These are phyloP conservation scores for Pachycephus smyrnensis DNA, from an alignment of 2,888 invertebrate species.

Conservation along the genomic window DNA sequence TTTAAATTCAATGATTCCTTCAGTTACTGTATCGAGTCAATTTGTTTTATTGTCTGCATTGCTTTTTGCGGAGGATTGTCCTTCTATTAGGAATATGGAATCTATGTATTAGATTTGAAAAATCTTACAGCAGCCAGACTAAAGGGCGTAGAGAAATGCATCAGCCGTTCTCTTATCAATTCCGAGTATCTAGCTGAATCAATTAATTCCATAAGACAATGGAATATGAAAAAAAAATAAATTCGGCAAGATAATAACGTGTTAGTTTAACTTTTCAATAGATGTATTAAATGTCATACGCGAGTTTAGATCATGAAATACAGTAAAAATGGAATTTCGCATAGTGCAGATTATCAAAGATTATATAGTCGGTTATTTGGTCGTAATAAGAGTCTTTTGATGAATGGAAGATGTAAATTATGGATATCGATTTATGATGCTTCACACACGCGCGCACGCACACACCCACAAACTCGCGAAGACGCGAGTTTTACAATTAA, in stretches of 20 bases:
- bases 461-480: neutral
- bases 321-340: neutral
- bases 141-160: neutral
- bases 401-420: neutral
- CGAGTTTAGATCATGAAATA: neutral
- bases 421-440: neutral
- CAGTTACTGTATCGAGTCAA: slow-evolving; percentile 39
- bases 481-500: neutral
- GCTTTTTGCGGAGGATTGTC: slow-evolving; percentile 61
- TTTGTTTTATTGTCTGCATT: slow-evolving; percentile 64
- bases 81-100: slow-evolving; percentile 7
- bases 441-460: neutral
- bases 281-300: neutral
- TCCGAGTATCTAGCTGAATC: neutral
- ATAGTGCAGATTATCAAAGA: slow-evolving; percentile 5
- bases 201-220: neutral
- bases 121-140: neutral
- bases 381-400: neutral
- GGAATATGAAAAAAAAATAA: neutral
- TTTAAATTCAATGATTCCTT: slow-evolving; percentile 30
- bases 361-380: slow-evolving; percentile 2
- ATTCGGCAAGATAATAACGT: neutral
- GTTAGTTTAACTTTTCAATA: neutral
- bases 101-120: neutral
- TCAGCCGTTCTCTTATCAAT: neutral